Conservation (phyloP, 2,797 vertebrate genomes). For the Mus caroli region DNA sequence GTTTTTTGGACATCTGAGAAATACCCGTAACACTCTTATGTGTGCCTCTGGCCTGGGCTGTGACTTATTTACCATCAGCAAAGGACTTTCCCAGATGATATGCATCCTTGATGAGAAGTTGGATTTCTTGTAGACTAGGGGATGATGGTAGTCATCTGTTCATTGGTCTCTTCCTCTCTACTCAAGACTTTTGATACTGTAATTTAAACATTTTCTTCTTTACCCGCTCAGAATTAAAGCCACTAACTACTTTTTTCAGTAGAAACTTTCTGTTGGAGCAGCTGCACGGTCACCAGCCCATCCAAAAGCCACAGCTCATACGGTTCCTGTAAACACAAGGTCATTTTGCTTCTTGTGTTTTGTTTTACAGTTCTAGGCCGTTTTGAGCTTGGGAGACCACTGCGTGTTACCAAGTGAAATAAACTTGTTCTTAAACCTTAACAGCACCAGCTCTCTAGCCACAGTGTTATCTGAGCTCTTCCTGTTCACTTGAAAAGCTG, state of each 20-base stretch:
- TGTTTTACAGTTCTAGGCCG: background rate
- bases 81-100: conserved; percentile 94
- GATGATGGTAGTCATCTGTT: conserved; percentile 95
- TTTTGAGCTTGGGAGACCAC: background rate
- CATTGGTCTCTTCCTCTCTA: conserved; percentile 88
- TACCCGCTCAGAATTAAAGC: background rate
- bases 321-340: background rate
- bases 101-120: conserved; percentile 91
- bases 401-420: background rate
- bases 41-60: conserved; percentile 94
- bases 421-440: background rate
- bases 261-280: background rate
- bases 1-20: conserved; percentile 95
- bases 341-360: background rate
- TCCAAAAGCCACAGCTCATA: background rate
- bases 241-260: background rate
- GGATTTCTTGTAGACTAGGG: conserved; percentile 92
- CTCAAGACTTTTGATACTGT: conserved; percentile 90
- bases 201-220: background rate
- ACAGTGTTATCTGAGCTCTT: background rate
- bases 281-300: background rate
- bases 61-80: conserved; percentile 94
- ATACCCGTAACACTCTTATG: conserved; percentile 97
- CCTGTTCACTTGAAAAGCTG: background rate
- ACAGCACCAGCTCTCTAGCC: background rate